Conservation (phyloP, 2,113 vertebrate genomes). For the Pimephales promelas region DNA sequence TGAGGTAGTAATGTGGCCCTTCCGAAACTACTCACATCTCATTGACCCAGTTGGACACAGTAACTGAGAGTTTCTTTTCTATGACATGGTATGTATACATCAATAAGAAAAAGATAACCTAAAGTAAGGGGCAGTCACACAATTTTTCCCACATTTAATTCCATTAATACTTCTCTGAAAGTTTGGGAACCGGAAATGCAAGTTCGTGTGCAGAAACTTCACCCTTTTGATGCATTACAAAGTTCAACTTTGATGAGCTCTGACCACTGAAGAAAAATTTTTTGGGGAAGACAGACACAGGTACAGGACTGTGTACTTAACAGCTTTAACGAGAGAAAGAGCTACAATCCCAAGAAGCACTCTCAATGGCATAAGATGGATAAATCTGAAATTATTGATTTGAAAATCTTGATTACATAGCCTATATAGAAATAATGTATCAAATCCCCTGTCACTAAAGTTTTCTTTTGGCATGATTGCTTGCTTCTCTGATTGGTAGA, state of each 20-base stretch:
- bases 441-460: too few species aligned
- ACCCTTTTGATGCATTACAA: too few species aligned
- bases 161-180: not conserved
- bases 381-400: too few species aligned
- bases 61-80: slow-evolving; percentile 16
- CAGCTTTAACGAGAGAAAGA: too few species aligned
- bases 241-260: not conserved
- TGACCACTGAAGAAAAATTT: not conserved
- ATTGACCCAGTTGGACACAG: slow-evolving; percentile 43
- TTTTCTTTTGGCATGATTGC: too few species aligned
- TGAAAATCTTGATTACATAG: too few species aligned
- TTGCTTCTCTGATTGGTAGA: too few species aligned
- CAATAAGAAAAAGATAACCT: not conserved
- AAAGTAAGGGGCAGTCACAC: not conserved
- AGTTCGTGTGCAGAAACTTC: not conserved
- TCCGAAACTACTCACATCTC: slow-evolving; percentile 31
- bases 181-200: not conserved
- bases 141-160: not conserved
- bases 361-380: too few species aligned
- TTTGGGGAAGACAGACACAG: too few species aligned
- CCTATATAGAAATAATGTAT: too few species aligned
- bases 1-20: slow-evolving; percentile 38
- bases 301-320: too few species aligned
- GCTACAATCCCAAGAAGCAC: too few species aligned
- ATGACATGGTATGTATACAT: not conserved